Percentiles rank a stretch among this genome's conserved stretches.
phyloP scores from a whole-genome alignment of 2,797 vertebrate species.

The Helostoma temminkii region DNA sequence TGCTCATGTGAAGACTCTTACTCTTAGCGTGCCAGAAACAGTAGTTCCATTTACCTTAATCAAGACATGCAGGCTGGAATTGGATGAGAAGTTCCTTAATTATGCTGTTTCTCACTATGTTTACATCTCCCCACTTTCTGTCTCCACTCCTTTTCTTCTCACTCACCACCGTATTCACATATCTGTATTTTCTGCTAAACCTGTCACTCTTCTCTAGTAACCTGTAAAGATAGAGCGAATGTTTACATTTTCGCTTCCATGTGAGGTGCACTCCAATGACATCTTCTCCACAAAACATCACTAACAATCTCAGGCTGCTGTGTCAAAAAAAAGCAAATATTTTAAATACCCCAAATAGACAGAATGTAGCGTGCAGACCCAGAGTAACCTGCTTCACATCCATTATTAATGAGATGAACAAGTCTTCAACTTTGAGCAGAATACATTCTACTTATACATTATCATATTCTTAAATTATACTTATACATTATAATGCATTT shows the following conservation, averaged over 20 bases:
- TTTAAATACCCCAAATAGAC: not conserved
- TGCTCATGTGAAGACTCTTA: not conserved
- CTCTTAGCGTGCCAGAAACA: constrained; percentile 9
- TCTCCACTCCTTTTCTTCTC: not conserved
- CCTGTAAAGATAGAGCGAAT: not conserved
- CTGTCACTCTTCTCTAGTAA: not conserved
- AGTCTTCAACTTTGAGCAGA: constrained; percentile 7
- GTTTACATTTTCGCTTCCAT: constrained; percentile 2
- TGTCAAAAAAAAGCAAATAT: constrained; percentile 2
- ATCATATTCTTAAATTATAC: too few species aligned
- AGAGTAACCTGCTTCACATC: constrained; percentile 17
- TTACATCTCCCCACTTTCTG: too few species aligned
- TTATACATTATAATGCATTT: too few species aligned
- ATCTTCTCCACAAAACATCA: not conserved
- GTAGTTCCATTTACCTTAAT: constrained; percentile 1
- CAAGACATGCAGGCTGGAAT: not conserved
- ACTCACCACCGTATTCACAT: not conserved
- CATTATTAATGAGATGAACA: constrained; percentile 30
- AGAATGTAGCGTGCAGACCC: constrained; percentile 1
- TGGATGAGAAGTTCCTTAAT: not conserved
- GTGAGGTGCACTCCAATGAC: not conserved
- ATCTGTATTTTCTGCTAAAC: not conserved
- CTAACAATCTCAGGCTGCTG: constrained; percentile 9
- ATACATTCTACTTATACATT: too few species aligned
- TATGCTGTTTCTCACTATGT: not conserved